phyloP scores from a whole-genome alignment of 2,888 invertebrate species.

The Salticus scenicus region DNA sequence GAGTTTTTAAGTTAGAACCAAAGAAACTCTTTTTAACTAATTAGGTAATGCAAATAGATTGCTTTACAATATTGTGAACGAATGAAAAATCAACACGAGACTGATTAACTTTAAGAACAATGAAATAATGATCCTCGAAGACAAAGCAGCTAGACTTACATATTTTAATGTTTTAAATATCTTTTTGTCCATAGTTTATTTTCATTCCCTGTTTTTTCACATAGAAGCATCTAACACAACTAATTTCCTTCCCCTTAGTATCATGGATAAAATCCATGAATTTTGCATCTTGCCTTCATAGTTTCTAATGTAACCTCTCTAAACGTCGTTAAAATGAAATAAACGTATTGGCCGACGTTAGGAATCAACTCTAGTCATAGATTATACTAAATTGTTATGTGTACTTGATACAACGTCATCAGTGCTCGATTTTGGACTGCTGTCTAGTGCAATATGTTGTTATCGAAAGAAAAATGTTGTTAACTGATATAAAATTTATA shows the following conservation, averaged over 20 bases:
- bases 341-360: constrained; percentile 59
- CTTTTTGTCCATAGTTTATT: constrained; percentile 53
- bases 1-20: too few relatives aligned
- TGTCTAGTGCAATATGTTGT: constrained; percentile 66
- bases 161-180: constrained; percentile 49
- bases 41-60: constrained; percentile 27
- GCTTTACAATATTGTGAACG: constrained; percentile 11
- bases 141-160: constrained; percentile 23
- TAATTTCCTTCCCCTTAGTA: constrained; percentile 53
- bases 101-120: neutral
- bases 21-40: constrained; percentile 23
- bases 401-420: constrained; percentile 50
- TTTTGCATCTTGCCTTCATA: constrained; percentile 48
- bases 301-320: constrained; percentile 45
- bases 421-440: constrained; percentile 44
- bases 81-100: neutral
- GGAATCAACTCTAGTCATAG: constrained; percentile 57
- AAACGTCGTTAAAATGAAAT: constrained; percentile 57
- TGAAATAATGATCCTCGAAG: neutral
- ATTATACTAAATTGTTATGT: constrained; percentile 48
- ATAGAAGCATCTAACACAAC: constrained; percentile 44
- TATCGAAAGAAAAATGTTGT: constrained; percentile 53
- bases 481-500: constrained; percentile 66
- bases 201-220: constrained; percentile 51
- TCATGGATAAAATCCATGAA: constrained; percentile 57